Evolutionary conservation across 1,140 invertebrate genomes (phyloP).

Genomic region (Vanessa tameamea): DNA sequence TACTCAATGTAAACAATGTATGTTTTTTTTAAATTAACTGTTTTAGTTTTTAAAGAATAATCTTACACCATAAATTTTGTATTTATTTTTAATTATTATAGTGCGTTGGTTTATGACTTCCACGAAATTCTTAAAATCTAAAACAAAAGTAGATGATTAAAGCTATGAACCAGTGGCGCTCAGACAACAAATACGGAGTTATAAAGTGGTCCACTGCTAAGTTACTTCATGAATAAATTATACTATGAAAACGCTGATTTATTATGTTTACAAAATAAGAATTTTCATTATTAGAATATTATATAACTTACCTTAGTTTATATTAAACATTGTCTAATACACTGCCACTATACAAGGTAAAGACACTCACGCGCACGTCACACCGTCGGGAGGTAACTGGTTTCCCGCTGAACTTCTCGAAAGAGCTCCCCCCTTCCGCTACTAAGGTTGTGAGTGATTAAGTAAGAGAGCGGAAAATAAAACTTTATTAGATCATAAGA

Average conservation of each 20-base stretch:
- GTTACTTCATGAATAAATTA: neutral
- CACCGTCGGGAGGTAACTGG: conserved; percentile 41
- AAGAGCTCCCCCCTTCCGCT: conserved; percentile 37
- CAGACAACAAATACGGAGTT: conserved; percentile 1
- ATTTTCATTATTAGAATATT: conserved; percentile 9
- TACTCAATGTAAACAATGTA: no score
- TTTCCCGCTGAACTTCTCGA: conserved; percentile 44
- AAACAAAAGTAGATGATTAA: neutral
- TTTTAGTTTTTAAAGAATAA: no score
- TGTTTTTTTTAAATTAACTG: no score
- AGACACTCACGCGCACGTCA: conserved; percentile 40
- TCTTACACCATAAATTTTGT: no score
- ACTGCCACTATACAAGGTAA: conserved; percentile 30
- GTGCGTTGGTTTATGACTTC: neutral
- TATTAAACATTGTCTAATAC: conserved; percentile 41
- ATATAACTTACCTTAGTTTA: conserved; percentile 41
- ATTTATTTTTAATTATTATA: no score
- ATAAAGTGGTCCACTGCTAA: neutral
- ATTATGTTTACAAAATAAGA: neutral
- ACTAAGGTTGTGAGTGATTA: conserved; percentile 21
- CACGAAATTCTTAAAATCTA: neutral
- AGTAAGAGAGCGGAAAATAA: conserved; percentile 31
- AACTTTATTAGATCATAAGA: neutral
- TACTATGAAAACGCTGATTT: neutral
- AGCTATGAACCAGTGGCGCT: neutral